Base-by-base conservation (phyloP, 1,140 invertebrate genomes). In the Tetramorium parvispinum region DNA sequence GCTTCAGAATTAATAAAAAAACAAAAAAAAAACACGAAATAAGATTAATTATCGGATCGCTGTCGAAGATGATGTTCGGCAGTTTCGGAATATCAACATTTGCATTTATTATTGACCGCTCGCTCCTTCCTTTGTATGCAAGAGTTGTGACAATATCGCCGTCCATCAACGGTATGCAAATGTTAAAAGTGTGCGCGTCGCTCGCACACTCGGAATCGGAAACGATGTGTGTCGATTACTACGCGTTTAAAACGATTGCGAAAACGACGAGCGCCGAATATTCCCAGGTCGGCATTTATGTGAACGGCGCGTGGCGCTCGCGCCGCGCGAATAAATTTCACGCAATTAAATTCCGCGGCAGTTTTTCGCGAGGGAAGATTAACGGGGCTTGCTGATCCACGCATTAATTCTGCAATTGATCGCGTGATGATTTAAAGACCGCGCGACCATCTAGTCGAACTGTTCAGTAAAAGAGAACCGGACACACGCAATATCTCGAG, bases 281-380 rank as follows among this genome's bases (percentile, higher is more conserved):
- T 85, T 88, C 61, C 53, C 49, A 68, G 53, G 24, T 87, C 37
- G 66, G 63, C 53, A 46, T 85, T 85, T 46, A 53, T 27, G 61
- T 46, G n/a, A 70, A 32, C 13, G 37, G 21, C 8, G 13, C 43
- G 43, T 79, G 77, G 43, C n/a, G 43, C n/a, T 18, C 18, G 46
- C 16, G 7, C 6, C 37, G 16, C 24, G 79, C 24, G 40, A 73
- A 83, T 59, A 83, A 59, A 73, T 73, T 73, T 57, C n/a, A 13
- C 21, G 46, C 53, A 43, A 81, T 70, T 70, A 53, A 70, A 81
- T 6, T 32, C 32, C 32, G 21, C 63, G 8, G 11, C n/a, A 13
- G 18, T 27, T 43, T 71, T 3, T 57, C 37, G 16, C 46, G n/a
- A 24, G 24, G 7, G 40, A 65, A 32, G 68, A 71, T 32, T 57